These are phyloP conservation scores for Hetaerina americana DNA, from an alignment of 1,140 invertebrate genomes.

Conservation along the genomic window DNA sequence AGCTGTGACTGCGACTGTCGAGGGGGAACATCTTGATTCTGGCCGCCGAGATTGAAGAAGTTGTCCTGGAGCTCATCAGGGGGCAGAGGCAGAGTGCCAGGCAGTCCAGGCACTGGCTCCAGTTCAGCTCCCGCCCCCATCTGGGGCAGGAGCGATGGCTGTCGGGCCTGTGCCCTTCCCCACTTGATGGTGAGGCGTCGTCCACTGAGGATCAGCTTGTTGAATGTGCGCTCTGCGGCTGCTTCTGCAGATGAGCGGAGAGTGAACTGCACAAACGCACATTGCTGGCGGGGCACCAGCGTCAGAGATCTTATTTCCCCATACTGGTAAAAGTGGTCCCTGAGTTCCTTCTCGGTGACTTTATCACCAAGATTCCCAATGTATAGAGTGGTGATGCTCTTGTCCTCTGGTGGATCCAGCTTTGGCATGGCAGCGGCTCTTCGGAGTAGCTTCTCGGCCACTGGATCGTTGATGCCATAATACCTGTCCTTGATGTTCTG, in stretches of 20 bases:
- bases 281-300: constrained; percentile 84
- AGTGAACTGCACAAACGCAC: constrained; percentile 96
- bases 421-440: constrained; percentile 88
- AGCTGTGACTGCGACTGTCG: neutral
- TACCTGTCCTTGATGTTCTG: constrained; percentile 99
- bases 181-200: constrained; percentile 89
- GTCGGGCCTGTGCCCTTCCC: constrained; percentile 78
- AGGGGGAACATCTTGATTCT: neutral
- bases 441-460: constrained; percentile 93
- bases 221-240: constrained; percentile 93
- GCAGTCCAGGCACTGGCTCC: constrained; percentile 80
- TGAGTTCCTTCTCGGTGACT: constrained; percentile 80
- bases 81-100: constrained; percentile 61
- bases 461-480: constrained; percentile 97
- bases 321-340: constrained; percentile 94
- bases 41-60: constrained; percentile 54
- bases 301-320: constrained; percentile 95
- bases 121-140: constrained; percentile 28
- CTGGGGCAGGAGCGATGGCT: constrained; percentile 20
- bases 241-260: constrained; percentile 75
- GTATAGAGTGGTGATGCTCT: constrained; percentile 91
- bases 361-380: constrained; percentile 84
- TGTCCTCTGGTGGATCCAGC: constrained; percentile 89
- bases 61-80: constrained; percentile 65
- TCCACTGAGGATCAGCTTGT: constrained; percentile 81